Evolutionary conservation across 2,797 vertebrate genomes (phyloP), one percentile per base, ranked within the genome.

Genomic region (Bradypus variegatus): DNA sequence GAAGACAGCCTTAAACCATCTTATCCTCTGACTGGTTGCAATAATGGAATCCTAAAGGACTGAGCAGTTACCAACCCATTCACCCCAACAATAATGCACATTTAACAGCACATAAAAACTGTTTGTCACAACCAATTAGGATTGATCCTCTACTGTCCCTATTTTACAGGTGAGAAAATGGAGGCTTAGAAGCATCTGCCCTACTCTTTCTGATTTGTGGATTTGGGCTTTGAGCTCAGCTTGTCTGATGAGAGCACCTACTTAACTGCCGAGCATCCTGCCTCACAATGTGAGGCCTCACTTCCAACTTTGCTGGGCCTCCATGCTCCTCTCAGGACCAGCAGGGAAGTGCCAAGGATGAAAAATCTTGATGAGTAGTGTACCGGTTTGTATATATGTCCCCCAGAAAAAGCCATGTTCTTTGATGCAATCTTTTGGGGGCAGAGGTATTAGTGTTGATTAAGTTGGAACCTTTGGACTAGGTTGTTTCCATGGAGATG

Each of bases 201-300:
- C 70, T 72, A 12, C 18, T 85, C 36, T 48, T 78, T 70, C 58
- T 25, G 38, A 48, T n/a, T 9, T 7, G 27, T 41, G 55, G 62
- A 16, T 38, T 6, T 65, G 55, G 77, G 31, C 55, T 91, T 89
- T 88, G 90, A 69, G 69, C 31, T 62, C 41, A 73, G 60, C 15
- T 19, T n/a, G 21, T 77, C 36, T 75, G 73, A 75, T 64, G 78
- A 65, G 19, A 6, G 14, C 29, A 19, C 3, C 69, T 31, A 36
- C 31, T 12, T 45, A 69, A 29, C 79, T 69, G 14, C 50, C 8
- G 50, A 50, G 50, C 50, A 41, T 25, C 15, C 33, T 62, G 45
- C 67, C 8, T 58, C 5, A 1, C 1, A 2, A 23, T 0, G 1
- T 12, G 58, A 53, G 53, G 14, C 27, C n/a, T 84, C n/a, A 25